Evolutionary conservation across 1,140 invertebrate species (phyloP).

Genomic region (Aphelenchoides fujianensis): DNA sequence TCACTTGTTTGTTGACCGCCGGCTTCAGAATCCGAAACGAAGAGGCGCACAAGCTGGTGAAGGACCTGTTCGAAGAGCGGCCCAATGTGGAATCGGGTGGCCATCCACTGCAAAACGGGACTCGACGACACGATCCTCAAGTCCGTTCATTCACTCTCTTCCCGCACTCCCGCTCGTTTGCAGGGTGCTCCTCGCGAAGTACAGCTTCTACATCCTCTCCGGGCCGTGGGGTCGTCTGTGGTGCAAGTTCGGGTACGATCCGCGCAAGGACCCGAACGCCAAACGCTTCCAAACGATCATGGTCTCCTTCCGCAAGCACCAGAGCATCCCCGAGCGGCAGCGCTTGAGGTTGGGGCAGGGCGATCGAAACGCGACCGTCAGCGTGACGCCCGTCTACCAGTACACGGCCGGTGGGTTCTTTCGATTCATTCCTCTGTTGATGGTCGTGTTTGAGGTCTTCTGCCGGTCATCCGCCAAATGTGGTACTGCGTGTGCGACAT

Average conservation of each 20-base stretch:
- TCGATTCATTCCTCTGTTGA: constrained; percentile 15
- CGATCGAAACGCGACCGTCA: constrained; percentile 21
- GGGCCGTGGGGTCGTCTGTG: constrained; percentile 61
- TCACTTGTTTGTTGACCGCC: background rate
- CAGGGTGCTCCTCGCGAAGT: constrained; percentile 58
- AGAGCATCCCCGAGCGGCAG: constrained; percentile 55
- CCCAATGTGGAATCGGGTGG: constrained; percentile 59
- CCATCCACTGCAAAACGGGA: constrained; percentile 39
- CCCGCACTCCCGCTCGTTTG: constrained; percentile 18
- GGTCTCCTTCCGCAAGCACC: constrained; percentile 54
- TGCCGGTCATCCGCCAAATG: constrained; percentile 57
- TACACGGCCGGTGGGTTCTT: constrained; percentile 44
- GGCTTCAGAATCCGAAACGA: constrained; percentile 50
- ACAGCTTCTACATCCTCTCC: constrained; percentile 59
- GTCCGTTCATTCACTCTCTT: constrained; percentile 31
- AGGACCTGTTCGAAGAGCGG: constrained; percentile 54
- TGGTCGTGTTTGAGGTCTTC: constrained; percentile 30
- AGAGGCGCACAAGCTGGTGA: constrained; percentile 51
- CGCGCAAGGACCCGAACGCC: constrained; percentile 47
- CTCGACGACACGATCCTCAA: constrained; percentile 54
- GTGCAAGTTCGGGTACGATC: constrained; percentile 62
- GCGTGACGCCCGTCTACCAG: constrained; percentile 26
- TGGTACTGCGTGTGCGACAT: constrained; percentile 61
- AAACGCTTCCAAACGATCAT: constrained; percentile 58
- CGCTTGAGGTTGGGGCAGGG: constrained; percentile 45